Evolutionary conservation across 1,140 invertebrate species (phyloP).

Genomic region (Trachymyrmex cornetzi): DNA sequence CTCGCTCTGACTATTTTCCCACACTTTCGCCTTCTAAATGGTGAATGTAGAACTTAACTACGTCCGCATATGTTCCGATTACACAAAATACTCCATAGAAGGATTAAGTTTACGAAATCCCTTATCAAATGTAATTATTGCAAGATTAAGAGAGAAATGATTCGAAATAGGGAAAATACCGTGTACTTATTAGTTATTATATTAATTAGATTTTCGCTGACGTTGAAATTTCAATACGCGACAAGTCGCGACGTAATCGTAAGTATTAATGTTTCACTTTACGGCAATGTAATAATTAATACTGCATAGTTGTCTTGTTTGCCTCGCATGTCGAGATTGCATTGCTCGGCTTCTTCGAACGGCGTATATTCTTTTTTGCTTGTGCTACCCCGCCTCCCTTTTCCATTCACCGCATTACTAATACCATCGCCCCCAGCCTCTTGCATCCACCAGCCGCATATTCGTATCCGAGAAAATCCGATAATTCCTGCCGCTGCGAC

Average conservation of each 20-base stretch:
- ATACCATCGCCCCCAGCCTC: slow-evolving; percentile 52
- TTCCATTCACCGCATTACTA: slow-evolving; percentile 50
- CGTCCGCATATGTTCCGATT: neutral
- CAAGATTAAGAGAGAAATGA: neutral
- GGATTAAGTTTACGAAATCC: neutral
- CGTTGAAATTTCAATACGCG: neutral
- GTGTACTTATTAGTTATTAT: neutral
- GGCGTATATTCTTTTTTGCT: slow-evolving; percentile 40
- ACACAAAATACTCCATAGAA: neutral
- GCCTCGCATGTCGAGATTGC: slow-evolving; percentile 41
- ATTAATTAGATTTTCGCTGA: neutral
- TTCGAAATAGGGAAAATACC: neutral
- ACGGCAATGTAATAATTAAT: slow-evolving; percentile 28
- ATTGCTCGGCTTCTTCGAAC: slow-evolving; percentile 30
- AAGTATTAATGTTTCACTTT: neutral
- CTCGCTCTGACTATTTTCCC: slow-evolving; percentile 6
- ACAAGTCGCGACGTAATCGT: neutral
- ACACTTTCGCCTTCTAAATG: neutral
- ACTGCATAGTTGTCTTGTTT: slow-evolving; percentile 22
- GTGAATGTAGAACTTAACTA: neutral
- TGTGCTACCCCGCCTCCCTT: neutral
- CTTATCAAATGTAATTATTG: neutral
- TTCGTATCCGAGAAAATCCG: slow-evolving; percentile 73
- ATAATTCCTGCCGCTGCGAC: slow-evolving; percentile 70
- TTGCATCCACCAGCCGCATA: slow-evolving; percentile 57